Evolutionary conservation across 1,140 invertebrate genomes (phyloP).

Genomic region (Drosophila novamexicana): DNA sequence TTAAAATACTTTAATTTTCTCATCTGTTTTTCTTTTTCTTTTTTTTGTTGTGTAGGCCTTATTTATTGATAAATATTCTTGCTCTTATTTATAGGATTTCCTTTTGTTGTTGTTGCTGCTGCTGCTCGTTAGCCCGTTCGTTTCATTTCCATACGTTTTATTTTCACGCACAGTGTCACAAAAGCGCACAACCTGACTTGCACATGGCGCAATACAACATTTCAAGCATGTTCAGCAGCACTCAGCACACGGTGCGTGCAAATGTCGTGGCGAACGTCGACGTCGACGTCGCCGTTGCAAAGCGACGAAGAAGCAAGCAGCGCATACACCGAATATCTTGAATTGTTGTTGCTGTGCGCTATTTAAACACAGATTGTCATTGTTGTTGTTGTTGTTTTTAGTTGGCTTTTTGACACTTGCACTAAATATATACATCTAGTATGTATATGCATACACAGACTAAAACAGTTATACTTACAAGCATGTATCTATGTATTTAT

Average conservation of each 20-base stretch:
- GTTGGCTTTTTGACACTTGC: constrained; percentile 63
- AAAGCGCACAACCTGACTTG: not conserved
- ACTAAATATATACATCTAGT: constrained; percentile 16
- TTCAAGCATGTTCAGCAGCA: constrained; percentile 2
- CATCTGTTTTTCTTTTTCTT: constrained; percentile 48
- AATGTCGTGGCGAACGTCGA: constrained; percentile 50
- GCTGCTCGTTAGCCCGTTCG: constrained; percentile 47
- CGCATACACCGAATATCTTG: constrained; percentile 69
- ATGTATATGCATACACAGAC: constrained; percentile 33
- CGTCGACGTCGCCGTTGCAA: constrained; percentile 46
- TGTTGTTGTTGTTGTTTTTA: constrained; percentile 9
- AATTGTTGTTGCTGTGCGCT: constrained; percentile 58
- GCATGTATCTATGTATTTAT: constrained; percentile 16
- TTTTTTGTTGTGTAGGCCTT: constrained; percentile 16
- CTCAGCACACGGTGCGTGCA: constrained; percentile 60
- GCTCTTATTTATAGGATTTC: constrained; percentile 72
- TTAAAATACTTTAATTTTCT: constrained; percentile 44
- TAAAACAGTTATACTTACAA: constrained; percentile 11
- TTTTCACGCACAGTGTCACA: constrained; percentile 58
- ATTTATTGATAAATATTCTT: constrained; percentile 70
- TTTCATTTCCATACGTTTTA: constrained; percentile 71
- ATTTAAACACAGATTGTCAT: constrained; percentile 55
- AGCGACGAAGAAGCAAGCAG: constrained; percentile 39
- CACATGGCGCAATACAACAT: not conserved
- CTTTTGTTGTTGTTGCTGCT: constrained; percentile 52